These are phyloP conservation scores for Vespertilio murinus DNA, from an alignment of 2,797 vertebrate genomes.

Conservation along the genomic window DNA sequence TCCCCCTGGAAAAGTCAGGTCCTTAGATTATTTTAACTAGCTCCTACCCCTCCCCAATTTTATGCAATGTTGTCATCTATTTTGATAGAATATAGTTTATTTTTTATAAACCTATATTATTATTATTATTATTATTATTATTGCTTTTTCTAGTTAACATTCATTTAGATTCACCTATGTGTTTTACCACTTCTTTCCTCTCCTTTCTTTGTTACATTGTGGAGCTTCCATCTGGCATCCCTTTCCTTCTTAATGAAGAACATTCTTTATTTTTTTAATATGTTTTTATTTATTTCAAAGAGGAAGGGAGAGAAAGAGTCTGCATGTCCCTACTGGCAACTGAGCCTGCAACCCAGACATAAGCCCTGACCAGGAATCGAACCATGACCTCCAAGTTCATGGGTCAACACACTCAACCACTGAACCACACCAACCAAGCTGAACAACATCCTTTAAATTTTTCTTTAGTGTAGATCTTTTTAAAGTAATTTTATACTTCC, in stretches of 20 bases:
- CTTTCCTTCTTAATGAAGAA: not conserved
- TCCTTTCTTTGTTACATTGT: not conserved
- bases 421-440: no score
- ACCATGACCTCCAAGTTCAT: no score
- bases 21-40: not conserved
- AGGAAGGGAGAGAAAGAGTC: no score
- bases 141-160: not conserved
- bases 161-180: not conserved
- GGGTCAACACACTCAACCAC: no score
- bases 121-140: not conserved
- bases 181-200: not conserved
- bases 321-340: no score
- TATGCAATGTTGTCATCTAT: not conserved
- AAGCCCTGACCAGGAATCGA: no score
- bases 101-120: not conserved
- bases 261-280: no score
- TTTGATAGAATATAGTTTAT: not conserved
- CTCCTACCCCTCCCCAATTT: not conserved
- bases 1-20: not conserved
- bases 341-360: no score
- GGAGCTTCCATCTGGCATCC: not conserved
- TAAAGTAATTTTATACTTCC: not conserved
- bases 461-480: not conserved
- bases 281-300: no score
- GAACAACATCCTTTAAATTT: not conserved